Evolutionary conservation across 2,113 vertebrate genomes (phyloP).

Genomic region (Nibea coibor): DNA sequence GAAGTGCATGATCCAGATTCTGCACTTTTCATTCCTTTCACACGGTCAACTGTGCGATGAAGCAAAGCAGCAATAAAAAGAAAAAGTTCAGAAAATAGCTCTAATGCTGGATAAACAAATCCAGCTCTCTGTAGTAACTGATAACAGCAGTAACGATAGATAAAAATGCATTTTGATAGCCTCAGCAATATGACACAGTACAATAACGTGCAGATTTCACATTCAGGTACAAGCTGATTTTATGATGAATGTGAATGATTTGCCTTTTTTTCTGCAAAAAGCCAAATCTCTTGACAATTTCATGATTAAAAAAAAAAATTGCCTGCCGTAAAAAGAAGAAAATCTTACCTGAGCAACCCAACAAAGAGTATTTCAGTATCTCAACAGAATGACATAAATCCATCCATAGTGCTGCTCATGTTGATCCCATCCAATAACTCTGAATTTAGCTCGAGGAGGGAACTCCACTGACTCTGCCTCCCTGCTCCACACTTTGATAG

Average conservation of each 20-base stretch:
- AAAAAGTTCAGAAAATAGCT: neutral
- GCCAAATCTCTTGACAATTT: neutral
- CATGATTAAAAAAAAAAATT: too few relatives aligned
- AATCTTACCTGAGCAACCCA: conserved; percentile 93
- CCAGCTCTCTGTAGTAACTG: too few relatives aligned
- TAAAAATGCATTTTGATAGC: neutral
- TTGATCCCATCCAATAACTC: conserved; percentile 85
- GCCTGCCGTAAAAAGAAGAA: neutral
- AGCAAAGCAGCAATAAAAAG: neutral
- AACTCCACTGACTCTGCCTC: conserved; percentile 72
- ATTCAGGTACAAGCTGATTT: neutral
- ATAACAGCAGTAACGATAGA: too few relatives aligned
- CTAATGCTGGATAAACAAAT: neutral
- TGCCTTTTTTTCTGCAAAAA: neutral
- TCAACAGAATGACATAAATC: conserved; percentile 91
- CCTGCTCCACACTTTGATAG: conserved; percentile 82
- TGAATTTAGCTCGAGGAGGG: conserved; percentile 81
- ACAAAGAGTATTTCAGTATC: conserved; percentile 88
- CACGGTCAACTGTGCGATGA: neutral
- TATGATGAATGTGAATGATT: neutral
- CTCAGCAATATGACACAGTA: neutral
- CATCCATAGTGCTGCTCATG: conserved; percentile 87
- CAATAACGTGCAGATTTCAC: neutral
- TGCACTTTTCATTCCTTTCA: conserved; percentile 8
- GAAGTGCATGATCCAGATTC: neutral